Evolutionary conservation across 2,113 vertebrate genomes (phyloP).

Genomic region (Clarias batrachus): DNA sequence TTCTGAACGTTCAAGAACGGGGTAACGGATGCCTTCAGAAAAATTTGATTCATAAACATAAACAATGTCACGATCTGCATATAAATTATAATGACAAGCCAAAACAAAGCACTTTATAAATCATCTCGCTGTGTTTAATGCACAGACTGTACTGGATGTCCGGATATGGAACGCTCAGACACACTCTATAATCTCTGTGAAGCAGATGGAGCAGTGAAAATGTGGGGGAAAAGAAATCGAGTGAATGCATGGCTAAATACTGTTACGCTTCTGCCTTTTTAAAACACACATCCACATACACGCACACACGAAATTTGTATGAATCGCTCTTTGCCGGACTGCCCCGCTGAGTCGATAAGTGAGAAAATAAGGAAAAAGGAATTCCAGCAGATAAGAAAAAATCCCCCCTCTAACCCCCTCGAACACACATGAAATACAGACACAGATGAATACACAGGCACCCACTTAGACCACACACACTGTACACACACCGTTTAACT

Average conservation of each 20-base stretch:
- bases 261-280: neutral
- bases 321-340: slow-evolving; percentile 13
- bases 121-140: slow-evolving; percentile 10
- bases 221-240: slow-evolving; percentile 2
- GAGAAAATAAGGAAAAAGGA: slow-evolving; percentile 18
- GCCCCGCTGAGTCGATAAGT: slow-evolving; percentile 16
- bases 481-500: neutral
- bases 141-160: neutral
- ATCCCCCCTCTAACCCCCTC: neutral
- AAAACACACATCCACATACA: slow-evolving; percentile 23
- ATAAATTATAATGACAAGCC: slow-evolving; percentile 30
- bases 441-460: slow-evolving; percentile 10
- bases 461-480: slow-evolving; percentile 1
- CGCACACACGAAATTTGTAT: neutral
- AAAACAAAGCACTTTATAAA: slow-evolving; percentile 25
- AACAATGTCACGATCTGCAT: slow-evolving; percentile 14
- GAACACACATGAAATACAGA: slow-evolving; percentile 9
- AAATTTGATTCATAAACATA: slow-evolving; percentile 18
- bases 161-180: slow-evolving; percentile 19
- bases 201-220: slow-evolving; percentile 33
- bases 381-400: slow-evolving; percentile 39
- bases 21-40: neutral
- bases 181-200: slow-evolving; percentile 34
- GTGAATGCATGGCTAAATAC: slow-evolving; percentile 34
- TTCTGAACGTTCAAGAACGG: neutral